Evolutionary conservation across 2,113 vertebrate species (phyloP).

Genomic region (Austrofundulus limnaeus): DNA sequence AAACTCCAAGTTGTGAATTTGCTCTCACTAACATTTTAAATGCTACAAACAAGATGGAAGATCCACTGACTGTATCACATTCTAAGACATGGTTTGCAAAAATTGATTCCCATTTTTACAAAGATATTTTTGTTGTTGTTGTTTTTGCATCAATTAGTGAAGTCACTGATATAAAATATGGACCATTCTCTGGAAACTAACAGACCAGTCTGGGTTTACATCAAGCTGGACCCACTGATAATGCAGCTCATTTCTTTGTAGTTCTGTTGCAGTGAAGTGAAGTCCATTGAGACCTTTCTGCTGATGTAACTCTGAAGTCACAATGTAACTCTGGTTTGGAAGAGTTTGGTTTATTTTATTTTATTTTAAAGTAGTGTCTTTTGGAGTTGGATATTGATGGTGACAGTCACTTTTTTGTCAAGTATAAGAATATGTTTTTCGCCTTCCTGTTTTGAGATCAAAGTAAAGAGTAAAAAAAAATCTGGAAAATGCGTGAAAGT

Average conservation of each 20-base stretch:
- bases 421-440: slow-evolving; percentile 21
- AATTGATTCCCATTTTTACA: no score
- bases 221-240: background rate
- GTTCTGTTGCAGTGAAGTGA: slow-evolving; percentile 28
- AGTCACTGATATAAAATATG: background rate
- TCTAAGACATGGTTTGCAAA: no score
- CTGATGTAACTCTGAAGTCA: slow-evolving; percentile 16
- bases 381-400: slow-evolving; percentile 37
- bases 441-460: slow-evolving; percentile 32
- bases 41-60: no score
- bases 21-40: no score
- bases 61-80: no score
- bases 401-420: slow-evolving; percentile 35
- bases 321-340: slow-evolving; percentile 6
- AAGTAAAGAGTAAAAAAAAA: slow-evolving; percentile 34
- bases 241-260: slow-evolving; percentile 8
- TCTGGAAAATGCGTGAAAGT: slow-evolving; percentile 9
- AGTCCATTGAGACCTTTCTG: slow-evolving; percentile 10
- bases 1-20: no score
- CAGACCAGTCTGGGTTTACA: background rate
- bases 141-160: no score
- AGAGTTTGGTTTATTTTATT: background rate
- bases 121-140: no score
- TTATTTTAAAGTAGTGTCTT: slow-evolving; percentile 23
- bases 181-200: slow-evolving; percentile 4